Evolutionary conservation across 2,888 invertebrate species (phyloP), one percentile per base, ranked within the genome.

Genomic region (Dryobota labecula): DNA sequence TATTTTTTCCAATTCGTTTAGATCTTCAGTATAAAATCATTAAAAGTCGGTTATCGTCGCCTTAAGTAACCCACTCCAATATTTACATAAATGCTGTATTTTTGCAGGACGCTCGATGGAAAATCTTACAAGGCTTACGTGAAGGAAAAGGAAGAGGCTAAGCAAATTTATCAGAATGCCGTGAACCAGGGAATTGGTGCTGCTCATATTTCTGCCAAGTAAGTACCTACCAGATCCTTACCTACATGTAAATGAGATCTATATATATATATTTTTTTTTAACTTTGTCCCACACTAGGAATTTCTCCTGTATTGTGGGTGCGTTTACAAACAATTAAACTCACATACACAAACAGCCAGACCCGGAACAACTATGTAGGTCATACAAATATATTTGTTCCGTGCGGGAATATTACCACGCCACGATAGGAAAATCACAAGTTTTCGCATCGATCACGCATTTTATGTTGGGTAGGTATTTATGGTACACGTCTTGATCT

Each of bases 81-180:
- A 43, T 68, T 27, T 15, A 68, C 3, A 27, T 27, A 11, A 53
- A 38, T 73, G 15, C 24, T 56, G 2, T 6, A 30, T 66, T 36
- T 36, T 20, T 38, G 13, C 57, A 97, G 97, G 96, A 97, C 96
- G 70, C 93, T 97, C 15, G 96, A 96, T 71, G 97, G 97, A 33
- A 97, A 97, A 88, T 93, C 96, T 3, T 97, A 97, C 89, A 96
- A 96, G 81, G 97, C 97, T 0, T 97, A 97, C 83, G 97, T 97
- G 0, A 96, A 97, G 87, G 97, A 97, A 87, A 97, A 97, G 85
- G 96, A 97, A 85, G 96, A 97, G 88, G 97, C 97, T 0, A 96
- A 97, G 86, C 92, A 95, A 86, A 96, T 96, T 54, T 97, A 96
- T 85, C 91, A 93, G 38, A 88, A 96, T 80, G 97, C 97, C 1